Evolutionary conservation across 2,113 vertebrate species (phyloP).

Genomic region (Dicentrarchus labrax): DNA sequence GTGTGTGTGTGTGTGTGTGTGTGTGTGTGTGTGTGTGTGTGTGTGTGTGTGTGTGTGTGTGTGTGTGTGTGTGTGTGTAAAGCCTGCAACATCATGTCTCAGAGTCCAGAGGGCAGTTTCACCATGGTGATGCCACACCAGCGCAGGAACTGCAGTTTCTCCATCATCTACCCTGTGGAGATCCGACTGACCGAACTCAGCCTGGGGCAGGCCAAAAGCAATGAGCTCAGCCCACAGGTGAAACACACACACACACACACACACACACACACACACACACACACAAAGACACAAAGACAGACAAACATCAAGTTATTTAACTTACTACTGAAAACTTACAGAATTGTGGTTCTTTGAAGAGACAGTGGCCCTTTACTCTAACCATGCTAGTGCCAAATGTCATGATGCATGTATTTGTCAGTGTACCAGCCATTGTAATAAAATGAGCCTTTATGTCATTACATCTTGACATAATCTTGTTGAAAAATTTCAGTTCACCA

Average conservation of each 20-base stretch:
- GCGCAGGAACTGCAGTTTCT: conserved; percentile 96
- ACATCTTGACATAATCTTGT: not conserved
- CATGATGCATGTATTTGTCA: not conserved
- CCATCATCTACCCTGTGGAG: conserved; percentile 94
- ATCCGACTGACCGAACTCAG: conserved; percentile 93
- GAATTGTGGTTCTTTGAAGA: not conserved
- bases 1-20: no score
- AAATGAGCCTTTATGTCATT: not conserved
- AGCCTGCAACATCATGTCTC: conserved; percentile 98
- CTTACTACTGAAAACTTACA: not conserved
- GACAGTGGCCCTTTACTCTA: not conserved
- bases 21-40: conserved; percentile 26
- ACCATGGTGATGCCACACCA: conserved; percentile 92
- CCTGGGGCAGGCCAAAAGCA: conserved; percentile 88
- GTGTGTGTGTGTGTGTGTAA: conserved; percentile 47
- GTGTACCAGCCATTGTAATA: not conserved
- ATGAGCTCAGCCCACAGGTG: conserved; percentile 73
- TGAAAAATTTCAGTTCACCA: not conserved
- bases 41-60: conserved; percentile 35
- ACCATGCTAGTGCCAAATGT: not conserved
- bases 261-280: conserved; percentile 3
- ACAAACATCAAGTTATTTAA: not conserved
- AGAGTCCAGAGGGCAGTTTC: conserved; percentile 93
- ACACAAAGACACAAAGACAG: not conserved
- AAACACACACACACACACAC: conserved; percentile 12